Conservation (phyloP, 2,888 invertebrate species). For the Cerastis rubricosa region DNA sequence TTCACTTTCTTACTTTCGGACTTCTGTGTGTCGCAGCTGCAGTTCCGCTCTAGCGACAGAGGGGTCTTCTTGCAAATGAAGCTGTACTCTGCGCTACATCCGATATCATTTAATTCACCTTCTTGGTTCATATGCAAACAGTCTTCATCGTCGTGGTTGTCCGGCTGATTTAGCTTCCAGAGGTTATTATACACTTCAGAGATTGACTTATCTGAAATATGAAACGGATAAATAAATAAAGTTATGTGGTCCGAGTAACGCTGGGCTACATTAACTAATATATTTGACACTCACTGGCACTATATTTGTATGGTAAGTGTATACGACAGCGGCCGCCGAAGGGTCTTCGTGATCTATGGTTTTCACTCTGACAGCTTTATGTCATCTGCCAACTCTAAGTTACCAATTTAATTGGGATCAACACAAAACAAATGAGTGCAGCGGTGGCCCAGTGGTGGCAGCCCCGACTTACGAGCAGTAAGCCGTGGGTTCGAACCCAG, state of each 20-base stretch:
- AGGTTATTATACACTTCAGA: conserved; percentile 74
- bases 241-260: too few relatives aligned
- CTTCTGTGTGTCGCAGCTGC: conserved; percentile 72
- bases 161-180: conserved; percentile 80
- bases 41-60: conserved; percentile 75
- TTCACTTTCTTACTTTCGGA: conserved; percentile 57
- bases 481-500: too few relatives aligned
- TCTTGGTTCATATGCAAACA: conserved; percentile 67
- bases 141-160: conserved; percentile 74
- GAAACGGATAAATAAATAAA: not conserved
- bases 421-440: too few relatives aligned
- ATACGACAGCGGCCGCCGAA: not conserved
- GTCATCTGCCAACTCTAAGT: not conserved
- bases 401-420: not conserved
- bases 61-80: conserved; percentile 83
- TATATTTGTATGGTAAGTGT: not conserved
- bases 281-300: not conserved
- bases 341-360: not conserved
- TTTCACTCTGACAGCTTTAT: not conserved
- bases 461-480: too few relatives aligned
- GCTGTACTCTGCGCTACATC: conserved; percentile 71
- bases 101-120: conserved; percentile 73
- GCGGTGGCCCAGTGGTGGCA: too few relatives aligned
- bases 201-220: conserved; percentile 74
- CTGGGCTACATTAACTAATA: too few relatives aligned